A percentile compares a stretch with the other conserved stretches of the same genome.
phyloP scores from a whole-genome alignment of 2,888 invertebrate species.

The Opisthograptis luteolata region DNA sequence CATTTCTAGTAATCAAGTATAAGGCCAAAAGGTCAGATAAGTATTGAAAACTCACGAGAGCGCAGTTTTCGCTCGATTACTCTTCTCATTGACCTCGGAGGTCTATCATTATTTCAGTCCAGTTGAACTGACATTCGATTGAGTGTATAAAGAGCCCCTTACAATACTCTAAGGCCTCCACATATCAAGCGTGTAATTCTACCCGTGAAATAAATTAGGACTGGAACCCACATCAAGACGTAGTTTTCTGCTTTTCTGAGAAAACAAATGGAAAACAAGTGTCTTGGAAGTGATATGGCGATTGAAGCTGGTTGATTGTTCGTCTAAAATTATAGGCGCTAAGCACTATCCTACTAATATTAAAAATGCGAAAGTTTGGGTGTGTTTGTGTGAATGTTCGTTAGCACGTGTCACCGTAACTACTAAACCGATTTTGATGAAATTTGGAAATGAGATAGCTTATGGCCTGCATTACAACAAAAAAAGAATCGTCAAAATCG shows the following conservation, averaged over 20 bases:
- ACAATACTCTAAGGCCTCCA: neutral
- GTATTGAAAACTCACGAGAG: neutral
- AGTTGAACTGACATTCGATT: constrained; percentile 2
- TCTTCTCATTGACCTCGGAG: neutral
- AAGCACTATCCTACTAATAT: too few species aligned
- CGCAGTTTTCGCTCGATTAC: neutral
- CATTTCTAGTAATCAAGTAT: too few species aligned
- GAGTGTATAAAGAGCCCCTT: constrained; percentile 10
- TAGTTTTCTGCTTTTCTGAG: constrained; percentile 15
- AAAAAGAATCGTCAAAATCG: too few species aligned
- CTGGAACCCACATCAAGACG: constrained; percentile 11
- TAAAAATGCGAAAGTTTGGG: too few species aligned
- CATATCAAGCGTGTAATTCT: constrained; percentile 14
- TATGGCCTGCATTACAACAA: too few species aligned
- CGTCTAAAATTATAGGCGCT: neutral
- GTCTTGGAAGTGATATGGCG: constrained; percentile 21
- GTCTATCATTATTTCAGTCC: constrained; percentile 9
- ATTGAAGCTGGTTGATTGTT: constrained; percentile 8
- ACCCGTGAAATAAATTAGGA: constrained; percentile 15
- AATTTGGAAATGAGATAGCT: too few species aligned
- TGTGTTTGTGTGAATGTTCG: too few species aligned
- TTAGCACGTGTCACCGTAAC: too few species aligned
- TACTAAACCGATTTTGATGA: too few species aligned
- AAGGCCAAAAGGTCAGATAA: neutral
- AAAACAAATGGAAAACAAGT: constrained; percentile 17